Percentiles rank a stretch among this genome's conserved stretches.
Conservation (phyloP, 2,797 vertebrate genomes). For the Babyrousa celebensis region DNA sequence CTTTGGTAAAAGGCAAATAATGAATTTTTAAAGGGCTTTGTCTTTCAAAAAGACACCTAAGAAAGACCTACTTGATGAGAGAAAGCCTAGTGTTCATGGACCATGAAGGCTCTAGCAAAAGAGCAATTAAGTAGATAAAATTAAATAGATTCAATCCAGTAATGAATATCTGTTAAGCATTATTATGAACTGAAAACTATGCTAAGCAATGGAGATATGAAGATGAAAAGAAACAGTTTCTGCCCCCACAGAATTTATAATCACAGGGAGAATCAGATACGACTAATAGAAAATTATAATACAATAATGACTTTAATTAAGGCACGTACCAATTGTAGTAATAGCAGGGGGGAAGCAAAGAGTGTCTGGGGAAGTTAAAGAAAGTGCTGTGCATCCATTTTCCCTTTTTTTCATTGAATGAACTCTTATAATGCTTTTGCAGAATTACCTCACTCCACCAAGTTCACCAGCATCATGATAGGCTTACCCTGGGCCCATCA, state of each 20-base stretch:
- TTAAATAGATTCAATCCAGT: conserved; percentile 42
- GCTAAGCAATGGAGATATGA: neutral
- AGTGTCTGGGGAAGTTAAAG: neutral
- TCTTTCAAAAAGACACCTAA: neutral
- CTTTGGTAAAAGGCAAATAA: conserved; percentile 21
- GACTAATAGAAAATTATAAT: conserved; percentile 40
- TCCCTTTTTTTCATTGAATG: neutral
- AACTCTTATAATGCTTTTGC: neutral
- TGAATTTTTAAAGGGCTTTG: neutral
- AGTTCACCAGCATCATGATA: neutral
- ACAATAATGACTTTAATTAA: conserved; percentile 55
- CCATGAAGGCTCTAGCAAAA: neutral
- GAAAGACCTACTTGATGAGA: neutral
- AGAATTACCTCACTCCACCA: neutral
- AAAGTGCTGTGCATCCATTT: neutral
- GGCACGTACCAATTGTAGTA: neutral
- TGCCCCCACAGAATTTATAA: conserved; percentile 49
- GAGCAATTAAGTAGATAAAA: conserved; percentile 53
- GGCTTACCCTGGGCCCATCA: neutral
- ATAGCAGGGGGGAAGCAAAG: conserved; percentile 15
- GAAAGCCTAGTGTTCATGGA: neutral
- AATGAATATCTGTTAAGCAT: conserved; percentile 27
- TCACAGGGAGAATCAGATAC: conserved; percentile 37
- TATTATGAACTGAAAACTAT: neutral
- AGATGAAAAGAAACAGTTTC: conserved; percentile 64